Conservation (phyloP, 2,888 invertebrate species). For the Embidobia sp. region DNA sequence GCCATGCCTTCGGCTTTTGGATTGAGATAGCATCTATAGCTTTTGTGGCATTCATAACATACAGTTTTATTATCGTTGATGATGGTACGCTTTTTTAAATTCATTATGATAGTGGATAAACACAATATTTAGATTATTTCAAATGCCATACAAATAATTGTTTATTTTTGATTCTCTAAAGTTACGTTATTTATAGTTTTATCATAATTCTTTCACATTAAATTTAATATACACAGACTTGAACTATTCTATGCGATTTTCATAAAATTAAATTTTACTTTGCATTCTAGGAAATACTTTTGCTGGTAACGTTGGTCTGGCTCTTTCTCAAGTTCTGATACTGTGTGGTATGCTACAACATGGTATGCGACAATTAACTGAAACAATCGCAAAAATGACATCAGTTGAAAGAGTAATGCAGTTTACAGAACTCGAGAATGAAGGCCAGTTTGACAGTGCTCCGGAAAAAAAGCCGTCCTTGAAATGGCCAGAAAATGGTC, state of each 20-base stretch:
- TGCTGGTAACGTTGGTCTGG: slow-evolving; percentile 88
- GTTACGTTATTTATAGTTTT: too few species aligned
- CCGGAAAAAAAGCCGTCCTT: slow-evolving; percentile 83
- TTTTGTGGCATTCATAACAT: slow-evolving; percentile 85
- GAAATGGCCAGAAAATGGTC: slow-evolving; percentile 87
- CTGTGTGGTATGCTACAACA: slow-evolving; percentile 91
- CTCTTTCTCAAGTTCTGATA: slow-evolving; percentile 87
- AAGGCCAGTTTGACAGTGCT: slow-evolving; percentile 85
- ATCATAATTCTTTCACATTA: too few species aligned
- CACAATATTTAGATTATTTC: too few species aligned
- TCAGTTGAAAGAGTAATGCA: slow-evolving; percentile 92
- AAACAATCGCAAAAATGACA: slow-evolving; percentile 89
- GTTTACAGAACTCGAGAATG: slow-evolving; percentile 88
- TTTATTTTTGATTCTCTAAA: too few species aligned
- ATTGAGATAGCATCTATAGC: slow-evolving; percentile 85
- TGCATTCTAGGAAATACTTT: slow-evolving; percentile 77
- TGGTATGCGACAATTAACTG: slow-evolving; percentile 90
- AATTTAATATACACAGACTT: too few species aligned
- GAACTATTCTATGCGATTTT: too few species aligned
- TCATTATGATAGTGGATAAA: too few species aligned
- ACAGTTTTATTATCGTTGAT: slow-evolving; percentile 85
- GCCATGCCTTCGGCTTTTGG: slow-evolving; percentile 86
- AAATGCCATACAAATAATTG: too few species aligned
- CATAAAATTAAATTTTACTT: too few species aligned
- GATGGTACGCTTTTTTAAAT: slow-evolving; percentile 83